phyloP scores from a whole-genome alignment of 2,113 vertebrate genomes.

The Coreoperca whiteheadi region DNA sequence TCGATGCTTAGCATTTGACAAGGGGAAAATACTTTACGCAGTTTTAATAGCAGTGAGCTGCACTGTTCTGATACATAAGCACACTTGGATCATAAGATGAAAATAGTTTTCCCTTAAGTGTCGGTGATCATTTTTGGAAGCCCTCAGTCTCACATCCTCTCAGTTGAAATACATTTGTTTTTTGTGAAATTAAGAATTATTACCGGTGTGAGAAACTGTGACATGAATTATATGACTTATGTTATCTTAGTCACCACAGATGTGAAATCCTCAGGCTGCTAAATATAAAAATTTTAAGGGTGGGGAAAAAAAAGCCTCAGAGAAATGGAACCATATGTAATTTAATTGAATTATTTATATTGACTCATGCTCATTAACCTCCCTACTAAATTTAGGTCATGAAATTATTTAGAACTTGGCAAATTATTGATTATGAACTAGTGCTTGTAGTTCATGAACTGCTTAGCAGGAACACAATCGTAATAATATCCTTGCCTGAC shows the following conservation, averaged over 20 bases:
- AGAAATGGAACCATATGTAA: background rate
- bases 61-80: background rate
- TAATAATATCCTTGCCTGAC: background rate
- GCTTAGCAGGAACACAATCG: background rate
- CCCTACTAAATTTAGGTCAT: background rate
- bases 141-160: slow-evolving; percentile 34
- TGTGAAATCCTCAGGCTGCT: background rate
- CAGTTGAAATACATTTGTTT: slow-evolving; percentile 19
- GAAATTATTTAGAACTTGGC: background rate
- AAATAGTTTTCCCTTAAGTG: background rate
- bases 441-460: background rate
- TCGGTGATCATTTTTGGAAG: slow-evolving; percentile 36
- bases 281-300: background rate
- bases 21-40: background rate
- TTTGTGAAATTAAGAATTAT: background rate
- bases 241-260: background rate
- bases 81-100: background rate
- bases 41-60: background rate
- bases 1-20: background rate
- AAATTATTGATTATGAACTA: background rate
- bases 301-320: background rate
- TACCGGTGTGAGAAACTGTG: slow-evolving; percentile 1
- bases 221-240: background rate
- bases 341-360: background rate
- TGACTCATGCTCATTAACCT: background rate